Conservation (phyloP, 2,888 invertebrate species). For the Esperia sulphurella region DNA sequence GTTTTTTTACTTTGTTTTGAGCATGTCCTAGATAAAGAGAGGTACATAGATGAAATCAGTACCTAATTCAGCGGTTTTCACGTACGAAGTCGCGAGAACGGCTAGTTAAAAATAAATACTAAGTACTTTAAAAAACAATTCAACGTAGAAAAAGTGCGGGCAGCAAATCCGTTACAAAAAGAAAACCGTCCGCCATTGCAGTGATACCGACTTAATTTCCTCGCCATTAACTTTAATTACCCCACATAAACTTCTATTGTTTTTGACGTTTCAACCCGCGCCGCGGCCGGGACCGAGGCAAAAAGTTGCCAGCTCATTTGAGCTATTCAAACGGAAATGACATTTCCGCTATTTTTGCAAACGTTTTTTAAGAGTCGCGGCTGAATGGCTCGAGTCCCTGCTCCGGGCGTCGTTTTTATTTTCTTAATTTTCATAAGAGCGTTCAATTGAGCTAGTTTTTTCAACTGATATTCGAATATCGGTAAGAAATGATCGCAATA, state of each 20-base stretch:
- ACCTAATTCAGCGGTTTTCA: too few relatives aligned
- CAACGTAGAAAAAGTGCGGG: constrained; percentile 22
- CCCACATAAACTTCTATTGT: constrained; percentile 60
- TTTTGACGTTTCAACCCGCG: constrained; percentile 31
- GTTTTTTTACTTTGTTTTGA: too few relatives aligned
- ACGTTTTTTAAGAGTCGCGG: constrained; percentile 24
- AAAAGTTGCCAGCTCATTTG: constrained; percentile 49
- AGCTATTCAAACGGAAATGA: constrained; percentile 46
- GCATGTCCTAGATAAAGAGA: too few relatives aligned
- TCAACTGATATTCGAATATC: not conserved
- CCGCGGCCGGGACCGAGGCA: constrained; percentile 18
- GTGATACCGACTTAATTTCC: constrained; percentile 57
- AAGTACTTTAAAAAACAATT: constrained; percentile 25
- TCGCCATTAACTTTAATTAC: constrained; percentile 56
- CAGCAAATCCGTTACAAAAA: constrained; percentile 31
- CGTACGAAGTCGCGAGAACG: too few relatives aligned
- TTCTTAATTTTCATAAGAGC: constrained; percentile 3
- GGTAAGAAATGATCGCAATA: too few relatives aligned
- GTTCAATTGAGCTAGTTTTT: not conserved
- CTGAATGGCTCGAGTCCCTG: constrained; percentile 15
- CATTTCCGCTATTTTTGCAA: constrained; percentile 37
- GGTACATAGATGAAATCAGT: too few relatives aligned
- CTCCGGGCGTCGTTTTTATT: not conserved
- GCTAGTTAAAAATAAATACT: constrained; percentile 23
- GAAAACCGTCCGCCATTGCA: constrained; percentile 29